phyloP scores from a whole-genome alignment of 1,140 invertebrate species.

The Piezodorus guildinii region DNA sequence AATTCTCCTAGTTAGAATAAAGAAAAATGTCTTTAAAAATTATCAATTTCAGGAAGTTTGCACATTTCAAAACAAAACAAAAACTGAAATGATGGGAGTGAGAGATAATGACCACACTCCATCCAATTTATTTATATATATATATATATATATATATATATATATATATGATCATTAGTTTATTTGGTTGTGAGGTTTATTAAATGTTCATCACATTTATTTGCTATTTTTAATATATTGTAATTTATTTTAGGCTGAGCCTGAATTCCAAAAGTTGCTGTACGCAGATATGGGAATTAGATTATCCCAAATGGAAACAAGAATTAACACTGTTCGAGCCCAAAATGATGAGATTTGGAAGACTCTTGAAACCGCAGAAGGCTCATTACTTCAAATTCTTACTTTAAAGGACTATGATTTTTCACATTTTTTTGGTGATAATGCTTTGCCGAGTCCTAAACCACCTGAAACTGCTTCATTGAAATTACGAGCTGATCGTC shows the following conservation, averaged over 20 bases:
- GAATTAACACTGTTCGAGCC: conserved; percentile 65
- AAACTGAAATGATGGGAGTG: no score
- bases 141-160: no score
- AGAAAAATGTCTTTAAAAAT: no score
- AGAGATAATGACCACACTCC: no score
- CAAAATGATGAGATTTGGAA: conserved; percentile 95
- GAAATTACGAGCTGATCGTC: conserved; percentile 61
- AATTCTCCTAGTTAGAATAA: no score
- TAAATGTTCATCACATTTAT: no score
- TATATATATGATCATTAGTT: no score
- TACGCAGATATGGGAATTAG: conserved; percentile 73
- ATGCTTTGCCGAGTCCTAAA: conserved; percentile 41
- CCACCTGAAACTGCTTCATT: conserved; percentile 52
- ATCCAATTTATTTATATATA: no score
- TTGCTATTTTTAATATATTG: conserved; percentile 6
- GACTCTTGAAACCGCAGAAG: conserved; percentile 86
- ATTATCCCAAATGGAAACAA: conserved; percentile 62
- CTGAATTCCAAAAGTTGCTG: conserved; percentile 47
- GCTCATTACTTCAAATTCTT: conserved; percentile 72
- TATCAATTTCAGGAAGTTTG: no score
- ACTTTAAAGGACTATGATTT: conserved; percentile 68
- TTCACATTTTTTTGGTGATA: conserved; percentile 56
- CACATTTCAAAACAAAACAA: no score
- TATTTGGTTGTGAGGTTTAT: no score
- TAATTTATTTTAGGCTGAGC: conserved; percentile 37